Evolutionary conservation across 2,113 vertebrate species (phyloP), one percentile per base, ranked within the genome.

Genomic region (Holacanthus passer): DNA sequence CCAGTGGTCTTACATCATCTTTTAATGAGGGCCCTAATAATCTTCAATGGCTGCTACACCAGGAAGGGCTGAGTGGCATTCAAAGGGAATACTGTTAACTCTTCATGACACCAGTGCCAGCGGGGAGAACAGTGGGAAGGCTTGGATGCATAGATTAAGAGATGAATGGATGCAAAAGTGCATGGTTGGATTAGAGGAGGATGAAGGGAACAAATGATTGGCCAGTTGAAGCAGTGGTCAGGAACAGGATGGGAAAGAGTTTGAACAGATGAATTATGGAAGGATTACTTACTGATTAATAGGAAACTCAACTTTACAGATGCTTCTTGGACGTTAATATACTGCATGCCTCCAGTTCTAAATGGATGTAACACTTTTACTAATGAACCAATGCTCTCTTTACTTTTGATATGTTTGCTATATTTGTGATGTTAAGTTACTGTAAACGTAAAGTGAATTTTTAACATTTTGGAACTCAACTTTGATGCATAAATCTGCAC

Each of bases 1-100:
- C 81, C 72, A 82, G 55, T 59, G 65, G 84, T 89, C 64, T 83
- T 82, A 90, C 77, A 85, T 91, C 86, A 85, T 91, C 75, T 88
- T 88, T 91, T 92, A 89, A 92, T 88, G 87, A 93, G 80, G 79
- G 29, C 52, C 58, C 70, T 81, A 82, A 82, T 89, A 66, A 90
- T 86, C 82, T 87, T 80, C 80, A 85, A 5, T 81, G 72, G 79
- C 70, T 85, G 74, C 55, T 39, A 43, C 64, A 64, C 60, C 59
- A 79, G 58, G 53, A 80, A 67, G 83, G 45, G 32, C 37, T 69
- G 64, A 84, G 72, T 63, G 78, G 63, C 84, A 81, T 80, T 91
- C 83, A 90, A 87, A 88, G 71, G 69, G 81, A 92, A 83, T 76
- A 69, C 72, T 62, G 84, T 90, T 89, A 79, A 91, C 80, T 81